Conservation (phyloP, 1,140 invertebrate genomes). For the Pseudomyrmex concolor region DNA sequence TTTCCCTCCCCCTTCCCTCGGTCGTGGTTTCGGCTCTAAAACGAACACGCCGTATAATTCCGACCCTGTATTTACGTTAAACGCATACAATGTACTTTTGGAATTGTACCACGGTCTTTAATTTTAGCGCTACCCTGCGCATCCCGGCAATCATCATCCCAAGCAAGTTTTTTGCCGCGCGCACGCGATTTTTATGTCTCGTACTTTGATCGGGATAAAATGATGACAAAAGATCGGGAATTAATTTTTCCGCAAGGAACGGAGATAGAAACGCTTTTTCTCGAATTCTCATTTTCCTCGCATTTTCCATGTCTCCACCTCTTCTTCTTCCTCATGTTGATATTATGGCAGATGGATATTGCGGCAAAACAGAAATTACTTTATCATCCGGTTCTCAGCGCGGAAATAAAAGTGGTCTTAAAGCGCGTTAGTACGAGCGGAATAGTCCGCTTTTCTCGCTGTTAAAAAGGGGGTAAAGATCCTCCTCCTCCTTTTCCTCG, state of each 20-base stretch:
- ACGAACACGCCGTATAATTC: conserved; percentile 31
- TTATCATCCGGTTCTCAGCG: background rate
- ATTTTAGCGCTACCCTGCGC: background rate
- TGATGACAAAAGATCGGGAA: too few relatives aligned
- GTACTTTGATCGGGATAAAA: too few relatives aligned
- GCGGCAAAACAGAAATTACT: background rate
- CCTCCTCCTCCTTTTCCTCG: background rate
- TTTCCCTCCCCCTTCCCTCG: background rate
- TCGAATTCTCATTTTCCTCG: too few relatives aligned
- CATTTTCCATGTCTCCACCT: background rate
- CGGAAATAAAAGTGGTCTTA: background rate
- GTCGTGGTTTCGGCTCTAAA: background rate
- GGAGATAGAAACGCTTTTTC: too few relatives aligned
- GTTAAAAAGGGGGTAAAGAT: background rate
- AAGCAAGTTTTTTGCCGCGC: too few relatives aligned
- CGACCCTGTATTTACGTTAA: conserved; percentile 19
- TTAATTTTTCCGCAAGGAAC: too few relatives aligned
- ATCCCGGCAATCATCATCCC: too few relatives aligned
- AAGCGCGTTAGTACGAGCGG: background rate
- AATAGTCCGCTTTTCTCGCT: background rate
- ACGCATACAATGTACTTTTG: background rate
- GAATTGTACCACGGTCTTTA: conserved; percentile 13
- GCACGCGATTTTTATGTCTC: too few relatives aligned
- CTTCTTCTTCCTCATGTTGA: background rate
- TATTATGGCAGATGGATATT: background rate